Evolutionary conservation across 2,797 vertebrate species (phyloP), one percentile per base, ranked within the genome.

Genomic region (Simalia tracyae): DNA sequence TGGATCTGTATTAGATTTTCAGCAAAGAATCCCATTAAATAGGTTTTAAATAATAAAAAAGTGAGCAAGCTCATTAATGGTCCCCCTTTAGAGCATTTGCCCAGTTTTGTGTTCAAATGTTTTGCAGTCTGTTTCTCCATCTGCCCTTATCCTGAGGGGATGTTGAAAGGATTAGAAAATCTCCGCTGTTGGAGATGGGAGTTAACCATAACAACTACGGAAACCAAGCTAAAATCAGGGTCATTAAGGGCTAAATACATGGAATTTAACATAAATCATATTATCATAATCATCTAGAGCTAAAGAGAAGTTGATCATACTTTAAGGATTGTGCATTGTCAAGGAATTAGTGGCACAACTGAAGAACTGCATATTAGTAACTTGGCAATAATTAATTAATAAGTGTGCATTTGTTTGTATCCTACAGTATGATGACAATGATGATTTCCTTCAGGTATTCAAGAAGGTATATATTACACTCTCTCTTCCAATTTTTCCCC

Each of bases 41-140:
- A 22, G 28, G 1, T 76, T 76, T 76, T 46, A 68, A 56, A 89
- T 46, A 15, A 8, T 42, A 81, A 68, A 72, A 72, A 81, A 84
- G 26, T 28, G 85, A 50, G 31, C n/a, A 26, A 9, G 15, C 28
- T 63, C 31, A 12, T 64, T 56, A 68, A 54, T 15, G 9, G 31
- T 59, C 26, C 22, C 59, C 59, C 1, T 50, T 90, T 31, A 46
- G 26, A 46, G 5, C 36, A 84, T 12, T 63, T 84, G n/a, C 42
- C 15, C 14, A 11, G 59, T 63, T 64, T 84, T 85, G 89, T 85
- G 28, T 63, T 85, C 28, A 54, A 85, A 50, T 63, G 81, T 84
- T 64, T 85, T 63, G 24, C 81, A 84, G 60, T 85, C 81, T 90
- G 81, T 90, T 90, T 64, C 46, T 85, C 89, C 76, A 90, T 90